A percentile compares a stretch with the other conserved stretches of the same genome.
phyloP scores from a whole-genome alignment of 2,888 invertebrate genomes.

The Orthosia cruda region DNA sequence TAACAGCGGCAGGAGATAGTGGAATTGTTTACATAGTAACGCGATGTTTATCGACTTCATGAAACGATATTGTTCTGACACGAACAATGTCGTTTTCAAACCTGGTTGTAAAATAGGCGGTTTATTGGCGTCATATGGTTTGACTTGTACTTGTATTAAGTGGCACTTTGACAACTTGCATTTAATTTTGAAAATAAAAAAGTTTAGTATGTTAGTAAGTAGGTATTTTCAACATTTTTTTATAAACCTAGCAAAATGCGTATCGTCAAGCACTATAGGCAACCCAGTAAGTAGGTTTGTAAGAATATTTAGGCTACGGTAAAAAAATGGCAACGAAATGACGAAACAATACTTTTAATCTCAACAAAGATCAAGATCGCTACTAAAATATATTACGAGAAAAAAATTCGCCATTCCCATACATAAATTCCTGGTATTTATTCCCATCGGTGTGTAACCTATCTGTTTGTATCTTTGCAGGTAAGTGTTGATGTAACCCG shows the following conservation, averaged over 20 bases:
- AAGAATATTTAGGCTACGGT: not conserved
- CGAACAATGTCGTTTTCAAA: conserved; percentile 4
- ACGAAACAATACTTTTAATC: conserved; percentile 23
- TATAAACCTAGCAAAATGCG: not conserved
- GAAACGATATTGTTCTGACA: conserved; percentile 29
- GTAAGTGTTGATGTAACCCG: conserved; percentile 87
- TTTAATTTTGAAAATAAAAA: not conserved
- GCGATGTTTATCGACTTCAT: conserved; percentile 47
- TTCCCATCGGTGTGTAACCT: conserved; percentile 73
- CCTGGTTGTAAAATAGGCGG: conserved; percentile 13
- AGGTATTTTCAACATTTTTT: too few species aligned
- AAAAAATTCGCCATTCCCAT: conserved; percentile 63
- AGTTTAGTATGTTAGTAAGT: too few species aligned
- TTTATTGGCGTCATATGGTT: conserved; percentile 17
- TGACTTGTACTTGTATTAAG: not conserved
- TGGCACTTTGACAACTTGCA: not conserved
- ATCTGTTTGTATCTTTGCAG: conserved; percentile 87
- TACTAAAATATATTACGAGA: conserved; percentile 25
- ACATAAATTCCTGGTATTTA: conserved; percentile 63
- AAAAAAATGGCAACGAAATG: not conserved
- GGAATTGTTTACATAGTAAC: conserved; percentile 58
- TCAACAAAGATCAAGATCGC: conserved; percentile 26
- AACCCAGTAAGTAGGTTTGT: not conserved
- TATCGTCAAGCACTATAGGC: not conserved
- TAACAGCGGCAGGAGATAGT: conserved; percentile 56